A percentile compares a stretch with the other conserved stretches of the same genome.
Evolutionary conservation across 2,113 vertebrate genomes (phyloP).

Genomic region (Oxyruncus cristatus): DNA sequence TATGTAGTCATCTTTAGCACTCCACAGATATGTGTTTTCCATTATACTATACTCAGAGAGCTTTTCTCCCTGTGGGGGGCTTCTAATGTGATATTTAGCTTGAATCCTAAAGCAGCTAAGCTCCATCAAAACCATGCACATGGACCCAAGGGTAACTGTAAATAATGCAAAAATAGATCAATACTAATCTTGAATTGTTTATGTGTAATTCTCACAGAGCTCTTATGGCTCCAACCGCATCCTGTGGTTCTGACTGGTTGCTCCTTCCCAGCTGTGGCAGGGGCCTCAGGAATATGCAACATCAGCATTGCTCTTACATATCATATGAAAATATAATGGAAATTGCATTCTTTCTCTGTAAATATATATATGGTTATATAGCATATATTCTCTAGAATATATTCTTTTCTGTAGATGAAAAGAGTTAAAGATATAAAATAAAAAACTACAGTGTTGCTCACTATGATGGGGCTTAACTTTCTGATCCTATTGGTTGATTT

Average conservation of each 20-base stretch:
- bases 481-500: not conserved
- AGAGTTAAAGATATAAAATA: not conserved
- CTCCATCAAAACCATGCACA: slow-evolving; percentile 22
- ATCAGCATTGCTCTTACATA: not conserved
- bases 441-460: not conserved
- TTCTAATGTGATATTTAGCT: slow-evolving; percentile 55
- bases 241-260: not conserved
- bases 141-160: slow-evolving; percentile 56
- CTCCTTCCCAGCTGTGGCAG: not conserved
- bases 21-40: not conserved
- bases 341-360: not conserved
- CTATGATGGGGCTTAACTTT: not conserved
- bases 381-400: not conserved
- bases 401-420: not conserved
- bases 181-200: slow-evolving; percentile 56
- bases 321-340: not conserved
- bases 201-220: not conserved
- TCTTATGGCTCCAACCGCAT: not conserved
- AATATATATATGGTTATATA: not conserved
- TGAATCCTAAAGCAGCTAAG: slow-evolving; percentile 33
- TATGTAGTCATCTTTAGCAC: not conserved
- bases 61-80: not conserved
- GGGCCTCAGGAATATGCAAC: not conserved
- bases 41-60: not conserved
- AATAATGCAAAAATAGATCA: slow-evolving; percentile 68